Evolutionary conservation across 1,140 invertebrate genomes (phyloP), one percentile per base, ranked within the genome.

Genomic region (Drusus annulatus): DNA sequence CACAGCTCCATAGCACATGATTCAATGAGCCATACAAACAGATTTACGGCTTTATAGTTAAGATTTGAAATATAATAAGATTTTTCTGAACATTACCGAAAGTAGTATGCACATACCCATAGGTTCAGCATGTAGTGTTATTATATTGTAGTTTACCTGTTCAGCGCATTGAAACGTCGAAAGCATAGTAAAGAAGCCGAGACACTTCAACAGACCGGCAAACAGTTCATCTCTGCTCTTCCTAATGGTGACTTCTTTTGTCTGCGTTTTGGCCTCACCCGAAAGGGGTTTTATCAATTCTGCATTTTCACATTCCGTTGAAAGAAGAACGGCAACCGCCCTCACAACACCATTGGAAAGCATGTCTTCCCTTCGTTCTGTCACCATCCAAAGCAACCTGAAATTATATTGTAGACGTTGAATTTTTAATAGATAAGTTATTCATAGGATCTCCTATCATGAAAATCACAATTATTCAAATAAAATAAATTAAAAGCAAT

Each of bases 371-470:
- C 88, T 86, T 82, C 86, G 87, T 8, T 88, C 86, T 74, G 81
- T 77, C 73, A 90, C 83, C 86, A 88, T 88, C 89, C 89, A 90
- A 58, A 90, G 75, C 85, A 89, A 86, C 71, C 89, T 90, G 73
- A 71, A 86, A 86, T 68, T 23, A 78, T 36, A 50, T n/a, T n/a
- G n/a, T 3, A 68, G 6, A 6, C 10, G 25, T 2, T 28, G 5
- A 28, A 28, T 5, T 28, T 28, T 28, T 28, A 36, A 36, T 8
- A 36, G 31, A 8, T 36, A 1, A 4, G 6, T 36, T 8, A 36
- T 36, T 8, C 8, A 36, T 45, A 45, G 7, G 36, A 13, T 45
- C 36, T 45, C 10, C 36, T 10, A 45, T 45, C 2, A 0, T 13
- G 10, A 45, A 45, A 45, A 45, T 45, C 0, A 45, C 10, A 45